Evolutionary conservation across 2,113 vertebrate genomes (phyloP), one percentile per base, ranked within the genome.

Genomic region (Periophthalmodon schlosseri): DNA sequence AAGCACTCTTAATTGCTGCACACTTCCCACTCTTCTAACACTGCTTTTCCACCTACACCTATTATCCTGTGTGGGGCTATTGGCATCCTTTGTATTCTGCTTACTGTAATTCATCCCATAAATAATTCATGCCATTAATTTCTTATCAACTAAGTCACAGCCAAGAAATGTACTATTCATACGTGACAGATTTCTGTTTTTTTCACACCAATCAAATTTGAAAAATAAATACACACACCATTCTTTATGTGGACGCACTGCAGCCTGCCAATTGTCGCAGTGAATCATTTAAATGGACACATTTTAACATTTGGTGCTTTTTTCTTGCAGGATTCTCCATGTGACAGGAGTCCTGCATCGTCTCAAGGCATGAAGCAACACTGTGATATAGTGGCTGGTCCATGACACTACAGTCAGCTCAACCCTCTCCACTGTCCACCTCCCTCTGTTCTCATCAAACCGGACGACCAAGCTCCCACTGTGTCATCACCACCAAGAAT

Each of bases 341-440:
- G 90, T 89, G 90, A 92, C 89, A 87, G 89, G 87, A 91, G 85
- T 90, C 92, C 78, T 77, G 67, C 83, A 69, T 80, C 81, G 79
- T 75, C 81, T 85, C 81, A 87, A 77, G 73, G 91, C 85, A 78
- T 88, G 92, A 92, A 91, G 89, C 81, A 85, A 81, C 14, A 84
- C 91, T 90, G 89, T 91, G 66, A 81, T 81, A 77, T 88, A 88
- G 93, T 94, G 93, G 90, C 90, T 91, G 89, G 86, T 85, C 89
- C 88, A 91, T 92, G 92, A 91, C 91, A 90, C 90, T 80, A 78
- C 86, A 87, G 80, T 82, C 78, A 86, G 90, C 84, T 87, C 75
- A 73, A 83, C 85, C 79, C 72, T 91, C 79, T 90, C 90, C 83
- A 91, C 90, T 64, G 85, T 77, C 83, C 90, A 91, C 82, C 87